Conservation (phyloP, 2,113 vertebrate genomes). For the Dicerorhinus sumatrensis region DNA sequence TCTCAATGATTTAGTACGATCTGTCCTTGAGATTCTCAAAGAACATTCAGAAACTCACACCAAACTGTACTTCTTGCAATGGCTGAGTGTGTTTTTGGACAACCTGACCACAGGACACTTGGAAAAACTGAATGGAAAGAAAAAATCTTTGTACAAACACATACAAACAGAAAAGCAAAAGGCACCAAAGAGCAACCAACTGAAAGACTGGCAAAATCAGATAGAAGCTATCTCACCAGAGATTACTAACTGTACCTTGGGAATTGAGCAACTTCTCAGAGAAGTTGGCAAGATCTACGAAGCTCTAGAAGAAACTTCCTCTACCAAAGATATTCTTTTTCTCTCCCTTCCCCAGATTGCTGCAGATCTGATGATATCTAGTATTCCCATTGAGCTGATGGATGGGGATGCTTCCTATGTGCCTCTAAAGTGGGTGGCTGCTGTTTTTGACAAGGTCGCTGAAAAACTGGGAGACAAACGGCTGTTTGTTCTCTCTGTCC, state of each 20-base stretch:
- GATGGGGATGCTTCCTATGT: constrained; percentile 90
- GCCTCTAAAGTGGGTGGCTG: constrained; percentile 87
- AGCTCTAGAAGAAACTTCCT: constrained; percentile 72
- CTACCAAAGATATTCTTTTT: background rate
- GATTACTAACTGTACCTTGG: constrained; percentile 80
- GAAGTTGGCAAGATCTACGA: constrained; percentile 89
- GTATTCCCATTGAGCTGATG: constrained; percentile 90
- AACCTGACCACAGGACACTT: constrained; percentile 68
- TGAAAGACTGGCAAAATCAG: constrained; percentile 61
- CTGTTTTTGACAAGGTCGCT: constrained; percentile 87
- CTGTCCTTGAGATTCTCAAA: constrained; percentile 73
- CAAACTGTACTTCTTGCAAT: constrained; percentile 86
- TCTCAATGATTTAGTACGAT: constrained; percentile 76
- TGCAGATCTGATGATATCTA: constrained; percentile 88
- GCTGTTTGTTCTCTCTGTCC: constrained; percentile 89
- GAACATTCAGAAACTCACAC: constrained; percentile 30
- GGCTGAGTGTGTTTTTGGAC: constrained; percentile 81
- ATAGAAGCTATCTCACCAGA: constrained; percentile 80
- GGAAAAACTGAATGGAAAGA: constrained; percentile 69
- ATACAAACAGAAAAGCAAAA: constrained; percentile 76
- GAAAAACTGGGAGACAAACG: constrained; percentile 85
- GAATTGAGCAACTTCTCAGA: constrained; percentile 88
- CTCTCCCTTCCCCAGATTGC: constrained; percentile 84
- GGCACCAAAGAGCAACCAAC: constrained; percentile 42
- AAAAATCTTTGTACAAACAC: constrained; percentile 79